Evolutionary conservation across 2,113 vertebrate genomes (phyloP).

Genomic region (Mandrillus leucophaeus): DNA sequence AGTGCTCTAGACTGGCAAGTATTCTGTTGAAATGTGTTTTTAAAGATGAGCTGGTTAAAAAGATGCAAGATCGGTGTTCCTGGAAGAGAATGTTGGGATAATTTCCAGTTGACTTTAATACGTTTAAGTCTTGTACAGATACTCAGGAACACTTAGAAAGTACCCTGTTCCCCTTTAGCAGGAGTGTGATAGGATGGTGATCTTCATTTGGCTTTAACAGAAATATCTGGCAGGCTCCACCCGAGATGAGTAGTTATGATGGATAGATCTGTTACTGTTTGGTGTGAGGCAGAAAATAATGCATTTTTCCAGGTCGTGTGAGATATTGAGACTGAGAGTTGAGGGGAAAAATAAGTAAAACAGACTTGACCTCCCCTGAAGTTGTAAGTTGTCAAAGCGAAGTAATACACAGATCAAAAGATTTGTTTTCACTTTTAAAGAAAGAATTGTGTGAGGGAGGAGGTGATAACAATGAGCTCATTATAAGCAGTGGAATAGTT

Average conservation of each 20-base stretch:
- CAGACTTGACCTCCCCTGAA: not conserved
- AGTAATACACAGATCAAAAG: not conserved
- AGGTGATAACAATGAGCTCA: not conserved
- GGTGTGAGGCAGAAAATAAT: not conserved
- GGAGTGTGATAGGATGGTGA: not conserved
- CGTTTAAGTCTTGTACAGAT: not conserved
- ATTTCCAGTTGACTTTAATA: constrained; percentile 14
- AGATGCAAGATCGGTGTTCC: not conserved
- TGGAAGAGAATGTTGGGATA: not conserved
- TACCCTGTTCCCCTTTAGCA: not conserved
- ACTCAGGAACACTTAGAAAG: not conserved
- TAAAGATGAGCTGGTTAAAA: not conserved
- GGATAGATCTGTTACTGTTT: not conserved
- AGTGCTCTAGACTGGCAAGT: not conserved
- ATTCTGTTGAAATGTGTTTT: not conserved
- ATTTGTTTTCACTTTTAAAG: constrained; percentile 34
- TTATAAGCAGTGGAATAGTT: not conserved
- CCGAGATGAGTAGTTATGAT: not conserved
- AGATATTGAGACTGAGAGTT: not conserved
- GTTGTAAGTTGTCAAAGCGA: constrained; percentile 1
- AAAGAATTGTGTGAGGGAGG: not conserved
- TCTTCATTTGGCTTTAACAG: not conserved
- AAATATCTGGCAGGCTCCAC: not conserved
- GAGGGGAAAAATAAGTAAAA: not conserved
- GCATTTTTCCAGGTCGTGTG: not conserved